These are phyloP conservation scores for Stenchaetothrips biformis DNA, from an alignment of 2,888 invertebrate genomes.

Conservation along the genomic window DNA sequence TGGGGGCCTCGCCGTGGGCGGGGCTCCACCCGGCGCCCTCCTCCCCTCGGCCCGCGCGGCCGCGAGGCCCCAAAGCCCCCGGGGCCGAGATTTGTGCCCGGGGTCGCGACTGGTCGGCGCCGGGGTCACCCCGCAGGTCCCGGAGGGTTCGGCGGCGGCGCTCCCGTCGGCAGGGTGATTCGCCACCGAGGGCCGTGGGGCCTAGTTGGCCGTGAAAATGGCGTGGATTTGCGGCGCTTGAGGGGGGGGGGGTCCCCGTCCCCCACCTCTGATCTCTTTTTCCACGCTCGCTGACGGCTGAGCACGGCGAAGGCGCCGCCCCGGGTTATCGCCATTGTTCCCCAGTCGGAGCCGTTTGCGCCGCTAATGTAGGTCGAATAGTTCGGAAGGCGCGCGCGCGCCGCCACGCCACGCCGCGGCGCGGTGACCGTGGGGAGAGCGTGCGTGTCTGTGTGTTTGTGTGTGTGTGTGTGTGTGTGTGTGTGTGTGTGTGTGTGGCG, in stretches of 20 bases:
- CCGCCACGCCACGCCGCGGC: not conserved
- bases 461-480: slow-evolving; percentile 1
- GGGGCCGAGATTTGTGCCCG: slow-evolving; percentile 4
- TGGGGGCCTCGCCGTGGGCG: not conserved
- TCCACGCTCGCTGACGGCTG: too few species aligned
- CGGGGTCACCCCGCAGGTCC: not conserved
- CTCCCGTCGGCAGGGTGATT: not conserved
- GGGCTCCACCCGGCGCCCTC: not conserved
- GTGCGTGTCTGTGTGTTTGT: not conserved
- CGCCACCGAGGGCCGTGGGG: not conserved
- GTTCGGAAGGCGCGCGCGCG: not conserved
- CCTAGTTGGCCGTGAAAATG: not conserved
- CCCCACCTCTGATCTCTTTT: too few species aligned
- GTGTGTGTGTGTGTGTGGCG: not conserved
- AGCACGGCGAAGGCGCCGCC: not conserved
- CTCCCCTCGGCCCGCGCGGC: not conserved
- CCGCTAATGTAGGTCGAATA: slow-evolving; percentile 15
- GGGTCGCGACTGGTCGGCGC: not conserved
- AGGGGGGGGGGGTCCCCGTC: not conserved
- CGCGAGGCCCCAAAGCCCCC: not conserved
- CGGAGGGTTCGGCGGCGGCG: not conserved
- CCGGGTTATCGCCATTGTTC: slow-evolving; percentile 16
- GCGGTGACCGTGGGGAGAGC: not conserved
- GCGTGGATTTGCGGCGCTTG: too few species aligned
- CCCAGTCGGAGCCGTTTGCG: not conserved